Evolutionary conservation across 2,113 vertebrate genomes (phyloP).

Genomic region (Planiliza haematocheilus): DNA sequence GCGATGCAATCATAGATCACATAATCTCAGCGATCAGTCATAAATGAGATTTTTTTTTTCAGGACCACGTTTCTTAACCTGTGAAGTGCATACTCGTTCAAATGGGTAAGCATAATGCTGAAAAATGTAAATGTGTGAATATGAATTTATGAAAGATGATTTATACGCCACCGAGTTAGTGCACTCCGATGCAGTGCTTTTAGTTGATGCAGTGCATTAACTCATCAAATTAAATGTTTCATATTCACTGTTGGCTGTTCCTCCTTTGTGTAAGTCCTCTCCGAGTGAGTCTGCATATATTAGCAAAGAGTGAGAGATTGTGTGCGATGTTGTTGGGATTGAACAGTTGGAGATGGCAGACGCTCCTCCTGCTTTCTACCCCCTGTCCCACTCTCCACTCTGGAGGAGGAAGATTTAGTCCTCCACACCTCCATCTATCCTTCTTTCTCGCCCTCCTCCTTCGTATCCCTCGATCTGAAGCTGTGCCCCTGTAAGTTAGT

Average conservation of each 20-base stretch:
- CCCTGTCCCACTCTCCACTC: slow-evolving; percentile 68
- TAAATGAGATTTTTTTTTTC: slow-evolving; percentile 8
- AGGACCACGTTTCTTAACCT: slow-evolving; percentile 1
- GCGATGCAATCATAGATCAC: too few species aligned
- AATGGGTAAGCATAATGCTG: slow-evolving; percentile 9
- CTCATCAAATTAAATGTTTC: slow-evolving; percentile 55
- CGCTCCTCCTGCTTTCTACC: slow-evolving; percentile 64
- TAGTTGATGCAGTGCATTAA: slow-evolving; percentile 46
- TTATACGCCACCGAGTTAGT: slow-evolving; percentile 28
- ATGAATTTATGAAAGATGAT: slow-evolving; percentile 16
- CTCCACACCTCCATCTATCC: slow-evolving; percentile 62
- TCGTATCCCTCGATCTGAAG: slow-evolving; percentile 41
- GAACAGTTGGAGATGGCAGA: slow-evolving; percentile 78
- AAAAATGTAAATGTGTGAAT: slow-evolving; percentile 39
- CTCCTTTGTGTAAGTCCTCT: slow-evolving; percentile 41
- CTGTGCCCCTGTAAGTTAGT: slow-evolving; percentile 19
- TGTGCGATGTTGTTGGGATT: slow-evolving; percentile 39
- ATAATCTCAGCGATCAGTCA: background rate
- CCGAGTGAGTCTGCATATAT: slow-evolving; percentile 43
- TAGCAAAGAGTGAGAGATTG: slow-evolving; percentile 34
- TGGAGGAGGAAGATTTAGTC: slow-evolving; percentile 60
- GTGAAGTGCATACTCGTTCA: slow-evolving; percentile 12
- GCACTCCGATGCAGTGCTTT: slow-evolving; percentile 20
- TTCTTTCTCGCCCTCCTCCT: slow-evolving; percentile 42
- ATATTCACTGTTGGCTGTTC: slow-evolving; percentile 52